Evolutionary conservation across 2,888 invertebrate genomes (phyloP), one percentile per base, ranked within the genome.

Genomic region (Hemaris fuciformis): DNA sequence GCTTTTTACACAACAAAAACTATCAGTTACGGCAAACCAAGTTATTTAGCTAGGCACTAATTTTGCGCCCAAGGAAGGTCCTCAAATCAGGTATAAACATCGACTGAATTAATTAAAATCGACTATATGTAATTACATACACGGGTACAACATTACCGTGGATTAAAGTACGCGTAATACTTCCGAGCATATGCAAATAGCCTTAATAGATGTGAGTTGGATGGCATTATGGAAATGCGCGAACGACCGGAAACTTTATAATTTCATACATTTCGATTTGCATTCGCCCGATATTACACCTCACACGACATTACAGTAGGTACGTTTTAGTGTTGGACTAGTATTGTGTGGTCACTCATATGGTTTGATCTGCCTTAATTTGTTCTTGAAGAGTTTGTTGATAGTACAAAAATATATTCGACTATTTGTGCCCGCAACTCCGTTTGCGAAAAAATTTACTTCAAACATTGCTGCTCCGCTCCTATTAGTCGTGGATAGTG

Each of bases 131-230:
- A 76, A 80, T 77, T 69, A 73, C 68, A 73, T 67, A 74, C 65
- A 68, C 66, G 41, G 63, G 61, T 59, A 41, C 48, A 64, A 62
- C 64, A 67, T 67, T 66, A 64, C 42, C 31, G 63, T 27, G 41
- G 66, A 72, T 74, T 71, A 68, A 57, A 62, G 57, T 64, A 62
- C 69, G 68, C 70, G 69, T 75, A 63, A 62, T 65, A 69, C 64
- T 68, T 59, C 70, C 67, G 66, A 67, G 20, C 61, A 70, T 74
- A 79, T 79, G 79, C 75, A 78, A 62, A 70, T 61, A 23, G 42
- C 60, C 18, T 1, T 63, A 63, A 63, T 63, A 60, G 57, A 63
- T 59, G 61, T 57, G 57, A 57, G 56, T 23, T 38, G 25, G 53
- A 62, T 38, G 57, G 46, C 38, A 64, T 67, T 64, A 72, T 69